Conservation (phyloP, 2,113 vertebrate species). For the Motacilla alba region DNA sequence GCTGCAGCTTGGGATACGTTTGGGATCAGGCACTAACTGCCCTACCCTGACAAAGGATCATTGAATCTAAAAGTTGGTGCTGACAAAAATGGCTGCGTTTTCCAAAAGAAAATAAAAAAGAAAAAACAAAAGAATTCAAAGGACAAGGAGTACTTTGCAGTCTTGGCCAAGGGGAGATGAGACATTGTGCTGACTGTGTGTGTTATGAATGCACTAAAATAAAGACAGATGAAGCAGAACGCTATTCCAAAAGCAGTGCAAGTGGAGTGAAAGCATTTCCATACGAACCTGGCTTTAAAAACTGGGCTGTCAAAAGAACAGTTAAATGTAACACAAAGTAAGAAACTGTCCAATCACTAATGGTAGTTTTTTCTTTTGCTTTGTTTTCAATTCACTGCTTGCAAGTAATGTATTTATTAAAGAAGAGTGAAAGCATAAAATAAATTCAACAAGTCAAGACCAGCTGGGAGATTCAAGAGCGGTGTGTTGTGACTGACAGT, state of each 20-base stretch:
- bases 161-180: conserved; percentile 76
- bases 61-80: background rate
- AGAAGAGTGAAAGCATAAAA: conserved; percentile 84
- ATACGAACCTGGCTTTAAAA: conserved; percentile 99
- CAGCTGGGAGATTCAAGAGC: conserved; percentile 80
- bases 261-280: conserved; percentile 99
- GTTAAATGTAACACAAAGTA: conserved; percentile 99
- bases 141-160: conserved; percentile 32
- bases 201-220: conserved; percentile 93
- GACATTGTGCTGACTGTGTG: conserved; percentile 88
- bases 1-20: background rate
- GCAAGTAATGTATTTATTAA: conserved; percentile 85
- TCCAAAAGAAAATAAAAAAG: background rate
- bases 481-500: conserved; percentile 84
- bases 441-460: conserved; percentile 84
- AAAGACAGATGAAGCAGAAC: conserved; percentile 95
- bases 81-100: conserved; percentile 71
- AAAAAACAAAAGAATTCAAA: background rate
- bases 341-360: conserved; percentile 95
- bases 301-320: conserved; percentile 99
- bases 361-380: conserved; percentile 78
- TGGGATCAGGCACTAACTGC: background rate
- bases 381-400: conserved; percentile 85
- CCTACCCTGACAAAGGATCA: background rate
- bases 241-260: conserved; percentile 99